Conservation (phyloP, 2,113 vertebrate genomes). For the Corythaixoides concolor region DNA sequence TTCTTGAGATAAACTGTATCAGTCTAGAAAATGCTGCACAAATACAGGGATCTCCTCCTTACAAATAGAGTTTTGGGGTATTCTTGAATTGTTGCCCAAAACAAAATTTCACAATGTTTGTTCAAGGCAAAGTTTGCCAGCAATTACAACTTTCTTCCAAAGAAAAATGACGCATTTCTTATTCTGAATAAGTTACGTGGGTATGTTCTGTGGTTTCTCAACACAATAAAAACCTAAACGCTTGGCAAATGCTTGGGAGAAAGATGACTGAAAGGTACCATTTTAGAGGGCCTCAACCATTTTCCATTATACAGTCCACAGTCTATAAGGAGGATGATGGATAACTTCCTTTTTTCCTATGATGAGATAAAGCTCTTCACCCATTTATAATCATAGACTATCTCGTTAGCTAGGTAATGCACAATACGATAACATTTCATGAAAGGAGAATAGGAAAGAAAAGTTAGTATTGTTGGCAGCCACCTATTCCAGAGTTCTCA, state of each 20-base stretch:
- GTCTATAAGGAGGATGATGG: not conserved
- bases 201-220: not conserved
- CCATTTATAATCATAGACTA: not conserved
- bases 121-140: not conserved
- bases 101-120: constrained; percentile 21
- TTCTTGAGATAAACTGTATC: not conserved
- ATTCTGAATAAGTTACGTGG: not conserved
- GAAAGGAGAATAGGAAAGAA: not conserved
- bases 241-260: not conserved
- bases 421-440: not conserved
- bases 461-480: not conserved
- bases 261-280: not conserved
- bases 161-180: not conserved
- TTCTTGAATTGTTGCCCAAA: not conserved
- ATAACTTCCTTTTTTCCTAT: not conserved
- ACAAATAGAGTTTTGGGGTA: not conserved
- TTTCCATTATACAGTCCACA: not conserved
- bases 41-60: not conserved
- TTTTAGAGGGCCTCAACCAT: not conserved
- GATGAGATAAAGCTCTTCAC: not conserved
- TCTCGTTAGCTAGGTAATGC: not conserved
- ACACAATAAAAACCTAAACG: not conserved
- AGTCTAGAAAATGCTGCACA: not conserved
- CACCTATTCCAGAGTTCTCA: not conserved
- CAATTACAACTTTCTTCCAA: not conserved